Percentiles rank a stretch among this genome's conserved stretches.
These are phyloP conservation scores for Kuschelorhynchus macadamiae DNA, from an alignment of 2,888 invertebrate species.

Conservation along the genomic window DNA sequence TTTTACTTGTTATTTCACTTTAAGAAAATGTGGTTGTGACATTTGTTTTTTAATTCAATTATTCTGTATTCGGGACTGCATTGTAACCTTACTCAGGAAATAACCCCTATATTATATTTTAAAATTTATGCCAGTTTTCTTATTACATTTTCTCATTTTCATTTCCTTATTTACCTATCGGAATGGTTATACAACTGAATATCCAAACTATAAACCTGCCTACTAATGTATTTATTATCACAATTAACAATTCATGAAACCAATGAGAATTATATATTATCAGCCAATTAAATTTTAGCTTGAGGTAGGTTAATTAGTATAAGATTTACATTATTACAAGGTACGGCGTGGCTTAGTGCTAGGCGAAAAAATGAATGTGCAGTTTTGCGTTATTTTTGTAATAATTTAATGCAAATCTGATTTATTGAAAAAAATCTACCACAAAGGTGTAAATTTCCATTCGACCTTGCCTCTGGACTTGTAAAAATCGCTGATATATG, in stretches of 20 bases:
- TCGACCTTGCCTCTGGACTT: slow-evolving; percentile 1
- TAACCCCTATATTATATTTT: too few relatives aligned
- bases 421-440: not conserved
- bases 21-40: too few relatives aligned
- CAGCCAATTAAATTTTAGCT: slow-evolving; percentile 8
- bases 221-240: too few relatives aligned
- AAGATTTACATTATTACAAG: not conserved
- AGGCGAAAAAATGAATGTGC: not conserved
- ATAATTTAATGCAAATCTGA: not conserved
- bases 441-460: slow-evolving; percentile 2
- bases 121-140: too few relatives aligned
- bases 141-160: too few relatives aligned
- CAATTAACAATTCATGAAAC: not conserved
- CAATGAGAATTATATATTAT: not conserved
- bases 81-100: too few relatives aligned
- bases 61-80: too few relatives aligned
- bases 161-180: too few relatives aligned
- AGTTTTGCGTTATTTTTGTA: slow-evolving; percentile 1
- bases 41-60: too few relatives aligned
- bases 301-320: slow-evolving; percentile 27
- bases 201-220: too few relatives aligned
- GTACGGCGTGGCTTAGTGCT: not conserved
- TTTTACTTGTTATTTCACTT: too few relatives aligned
- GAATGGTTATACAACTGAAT: too few relatives aligned
- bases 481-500: not conserved